Conservation (phyloP, 2,113 vertebrate genomes). For the Mus pahari region DNA sequence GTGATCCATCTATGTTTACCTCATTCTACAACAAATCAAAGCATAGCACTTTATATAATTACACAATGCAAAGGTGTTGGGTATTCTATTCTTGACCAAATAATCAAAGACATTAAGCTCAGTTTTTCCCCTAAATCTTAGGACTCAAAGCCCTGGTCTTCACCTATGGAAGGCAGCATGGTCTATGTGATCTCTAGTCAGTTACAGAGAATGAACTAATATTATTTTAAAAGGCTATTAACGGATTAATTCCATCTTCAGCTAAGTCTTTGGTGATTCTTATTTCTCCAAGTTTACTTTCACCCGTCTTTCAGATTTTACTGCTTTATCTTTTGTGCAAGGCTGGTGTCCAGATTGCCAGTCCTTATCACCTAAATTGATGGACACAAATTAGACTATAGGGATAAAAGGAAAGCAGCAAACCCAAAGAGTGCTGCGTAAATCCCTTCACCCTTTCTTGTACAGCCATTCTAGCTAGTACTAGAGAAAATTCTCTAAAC, state of each 20-base stretch:
- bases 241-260: slow-evolving; percentile 6
- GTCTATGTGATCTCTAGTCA: slow-evolving; percentile 12
- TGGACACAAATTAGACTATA: neutral
- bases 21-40: slow-evolving; percentile 20
- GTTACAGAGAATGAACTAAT: neutral
- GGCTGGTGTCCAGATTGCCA: neutral
- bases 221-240: slow-evolving; percentile 46
- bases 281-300: slow-evolving; percentile 30
- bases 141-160: neutral
- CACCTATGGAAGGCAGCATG: neutral
- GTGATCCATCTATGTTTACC: neutral
- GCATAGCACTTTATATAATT: slow-evolving; percentile 25
- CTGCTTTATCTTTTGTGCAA: neutral
- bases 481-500: neutral
- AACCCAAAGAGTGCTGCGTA: neutral
- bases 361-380: neutral
- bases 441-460: neutral
- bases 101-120: slow-evolving; percentile 41
- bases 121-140: neutral
- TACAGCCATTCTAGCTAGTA: neutral
- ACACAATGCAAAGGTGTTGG: slow-evolving; percentile 41
- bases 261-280: neutral
- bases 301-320: neutral
- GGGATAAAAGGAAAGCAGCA: neutral
- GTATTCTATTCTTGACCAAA: neutral